These are phyloP conservation scores for Paraplagusia blochii DNA, from an alignment of 2,113 vertebrate species.

Conservation along the genomic window DNA sequence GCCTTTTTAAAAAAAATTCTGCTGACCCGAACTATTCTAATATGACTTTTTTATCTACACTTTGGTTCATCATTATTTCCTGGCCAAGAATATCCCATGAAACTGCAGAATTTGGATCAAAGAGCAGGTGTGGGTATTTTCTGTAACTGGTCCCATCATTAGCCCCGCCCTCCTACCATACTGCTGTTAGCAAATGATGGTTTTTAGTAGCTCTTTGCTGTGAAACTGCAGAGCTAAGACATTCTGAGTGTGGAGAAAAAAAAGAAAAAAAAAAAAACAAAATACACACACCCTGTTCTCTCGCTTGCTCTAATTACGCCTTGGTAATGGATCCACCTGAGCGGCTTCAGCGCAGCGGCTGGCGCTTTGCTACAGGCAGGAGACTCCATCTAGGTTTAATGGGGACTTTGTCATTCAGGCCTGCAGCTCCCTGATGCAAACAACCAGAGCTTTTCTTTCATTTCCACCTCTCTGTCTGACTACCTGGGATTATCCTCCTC, in stretches of 20 bases:
- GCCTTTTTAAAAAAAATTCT: too few relatives aligned
- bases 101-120: neutral
- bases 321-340: slow-evolving; percentile 54
- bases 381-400: slow-evolving; percentile 60
- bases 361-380: slow-evolving; percentile 42
- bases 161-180: neutral
- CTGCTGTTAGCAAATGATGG: neutral
- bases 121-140: neutral
- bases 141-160: neutral
- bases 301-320: slow-evolving; percentile 40
- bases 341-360: slow-evolving; percentile 18
- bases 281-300: too few relatives aligned
- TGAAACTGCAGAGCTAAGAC: slow-evolving; percentile 24
- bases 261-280: too few relatives aligned
- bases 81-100: neutral
- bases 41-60: too few relatives aligned
- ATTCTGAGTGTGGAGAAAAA: neutral
- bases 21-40: too few relatives aligned
- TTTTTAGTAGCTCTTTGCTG: neutral
- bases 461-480: slow-evolving; percentile 19
- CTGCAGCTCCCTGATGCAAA: slow-evolving; percentile 53
- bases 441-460: slow-evolving; percentile 15
- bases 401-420: slow-evolving; percentile 60
- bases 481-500: slow-evolving; percentile 29
- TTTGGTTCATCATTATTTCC: neutral